These are phyloP conservation scores for Yponomeuta sedellus DNA, from an alignment of 2,888 invertebrate genomes.

Conservation along the genomic window DNA sequence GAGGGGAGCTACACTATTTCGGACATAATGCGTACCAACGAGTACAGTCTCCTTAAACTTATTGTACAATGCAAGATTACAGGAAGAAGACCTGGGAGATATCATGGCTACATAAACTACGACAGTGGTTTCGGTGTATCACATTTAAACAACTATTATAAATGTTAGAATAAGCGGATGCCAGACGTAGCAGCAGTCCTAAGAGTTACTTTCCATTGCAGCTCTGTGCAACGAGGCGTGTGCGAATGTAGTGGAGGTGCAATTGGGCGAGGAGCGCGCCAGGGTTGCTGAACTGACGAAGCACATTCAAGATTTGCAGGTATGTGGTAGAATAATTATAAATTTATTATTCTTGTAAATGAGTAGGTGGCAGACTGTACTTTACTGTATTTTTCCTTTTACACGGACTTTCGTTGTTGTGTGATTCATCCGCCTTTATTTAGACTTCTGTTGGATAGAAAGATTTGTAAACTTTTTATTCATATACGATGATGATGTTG, in stretches of 20 bases:
- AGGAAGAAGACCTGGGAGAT: too few species aligned
- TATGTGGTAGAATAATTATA: conserved; percentile 25
- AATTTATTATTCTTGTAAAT: too few species aligned
- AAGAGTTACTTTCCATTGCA: conserved; percentile 21
- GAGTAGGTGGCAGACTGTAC: neutral
- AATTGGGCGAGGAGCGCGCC: conserved; percentile 59
- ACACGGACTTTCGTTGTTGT: neutral
- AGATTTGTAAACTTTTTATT: neutral
- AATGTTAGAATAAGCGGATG: too few species aligned
- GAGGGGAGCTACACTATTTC: too few species aligned
- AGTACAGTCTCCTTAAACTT: too few species aligned
- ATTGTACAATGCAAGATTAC: too few species aligned
- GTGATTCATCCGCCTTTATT: too few species aligned
- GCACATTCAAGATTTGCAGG: conserved; percentile 55
- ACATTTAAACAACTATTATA: too few species aligned
- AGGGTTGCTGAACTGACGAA: conserved; percentile 50
- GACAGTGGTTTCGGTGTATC: too few species aligned
- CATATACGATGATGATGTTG: neutral
- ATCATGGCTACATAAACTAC: too few species aligned
- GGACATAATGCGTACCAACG: too few species aligned
- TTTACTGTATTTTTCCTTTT: neutral
- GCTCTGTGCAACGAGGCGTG: conserved; percentile 63
- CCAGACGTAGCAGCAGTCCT: too few species aligned
- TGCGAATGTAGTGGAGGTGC: conserved; percentile 63
- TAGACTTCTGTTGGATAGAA: neutral